Evolutionary conservation across 2,797 vertebrate species (phyloP), one percentile per base, ranked within the genome.

Genomic region (Zenarchopterus dispar): DNA sequence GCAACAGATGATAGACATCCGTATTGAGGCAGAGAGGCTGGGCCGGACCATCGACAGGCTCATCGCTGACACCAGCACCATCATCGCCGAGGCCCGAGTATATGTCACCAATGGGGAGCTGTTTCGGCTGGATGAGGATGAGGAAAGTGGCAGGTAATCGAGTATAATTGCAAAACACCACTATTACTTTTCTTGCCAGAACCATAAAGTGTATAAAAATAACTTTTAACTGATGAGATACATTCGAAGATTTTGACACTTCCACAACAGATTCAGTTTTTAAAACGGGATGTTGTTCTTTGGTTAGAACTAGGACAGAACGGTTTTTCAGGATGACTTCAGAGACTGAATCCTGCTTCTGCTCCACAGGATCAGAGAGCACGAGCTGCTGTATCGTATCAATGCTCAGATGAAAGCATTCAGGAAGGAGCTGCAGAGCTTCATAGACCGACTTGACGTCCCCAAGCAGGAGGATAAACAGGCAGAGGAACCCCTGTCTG

Each of bases 401-500:
- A 98, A 96, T 0, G 97, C 97, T 9, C 97, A 99, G 93, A 96
- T 99, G 97, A 99, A 99, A 87, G 94, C 96, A 28, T 99, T 99
- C 87, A 94, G 95, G 89, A 99, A 98, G 91, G 97, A 99, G 90
- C 91, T 99, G 74, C 97, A 99, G 90, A 93, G 92, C 85, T 98
- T 99, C 86, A 98, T 99, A 8, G 97, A 99, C 91, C 94, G 96
- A 7, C 92, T 99, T 2, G 97, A 99, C 78, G 96, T 99, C 75
- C 97, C 97, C 28, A 98, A 96, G 87, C 93, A 95, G 7, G 97
- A 99, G 3, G 97, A 97, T 23, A 92, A 88, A 70, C 90, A 93
- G 67, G 86, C 92, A 39, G 97, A 99, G 81, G 97, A 99, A 88
- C 97, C 97, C 57, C 95, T 98, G n/a, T n/a, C n/a, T n/a, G n/a